These are phyloP conservation scores for Oscheius sp. DNA, from an alignment of 1,140 invertebrate genomes.

Conservation along the genomic window DNA sequence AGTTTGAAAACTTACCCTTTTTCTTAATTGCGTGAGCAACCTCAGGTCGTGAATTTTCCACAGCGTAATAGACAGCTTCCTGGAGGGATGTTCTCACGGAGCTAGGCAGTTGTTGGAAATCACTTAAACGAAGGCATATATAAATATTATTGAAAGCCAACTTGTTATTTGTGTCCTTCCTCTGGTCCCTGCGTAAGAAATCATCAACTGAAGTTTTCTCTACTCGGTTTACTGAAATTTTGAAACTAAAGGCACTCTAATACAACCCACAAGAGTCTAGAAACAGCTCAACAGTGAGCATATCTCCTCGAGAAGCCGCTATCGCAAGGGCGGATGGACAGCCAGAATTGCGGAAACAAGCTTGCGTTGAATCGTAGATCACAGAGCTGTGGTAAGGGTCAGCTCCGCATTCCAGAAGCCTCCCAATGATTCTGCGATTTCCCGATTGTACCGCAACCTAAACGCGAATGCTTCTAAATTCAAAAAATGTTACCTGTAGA, in stretches of 20 bases:
- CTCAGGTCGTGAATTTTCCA: slow-evolving; percentile 3
- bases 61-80: slow-evolving; percentile 9
- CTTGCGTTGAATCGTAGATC: neutral
- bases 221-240: neutral
- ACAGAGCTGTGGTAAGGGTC: neutral
- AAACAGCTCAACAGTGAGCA: slow-evolving; percentile 3
- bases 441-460: slow-evolving; percentile 7
- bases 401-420: slow-evolving; percentile 3
- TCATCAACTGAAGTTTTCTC: neutral
- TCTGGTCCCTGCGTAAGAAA: too few relatives aligned
- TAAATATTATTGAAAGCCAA: neutral
- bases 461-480: too few relatives aligned
- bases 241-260: neutral
- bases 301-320: neutral
- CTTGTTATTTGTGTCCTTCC: neutral
- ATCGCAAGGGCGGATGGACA: slow-evolving; percentile 1
- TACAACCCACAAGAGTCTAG: neutral
- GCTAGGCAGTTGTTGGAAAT: neutral
- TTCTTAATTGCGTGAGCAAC: neutral
- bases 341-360: slow-evolving; percentile 3
- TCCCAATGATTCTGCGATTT: neutral
- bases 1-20: neutral
- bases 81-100: neutral
- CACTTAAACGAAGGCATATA: neutral
- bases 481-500: neutral